These are phyloP conservation scores for Aulostomus chinensis DNA, from an alignment of 2,797 vertebrate genomes.

Conservation along the genomic window DNA sequence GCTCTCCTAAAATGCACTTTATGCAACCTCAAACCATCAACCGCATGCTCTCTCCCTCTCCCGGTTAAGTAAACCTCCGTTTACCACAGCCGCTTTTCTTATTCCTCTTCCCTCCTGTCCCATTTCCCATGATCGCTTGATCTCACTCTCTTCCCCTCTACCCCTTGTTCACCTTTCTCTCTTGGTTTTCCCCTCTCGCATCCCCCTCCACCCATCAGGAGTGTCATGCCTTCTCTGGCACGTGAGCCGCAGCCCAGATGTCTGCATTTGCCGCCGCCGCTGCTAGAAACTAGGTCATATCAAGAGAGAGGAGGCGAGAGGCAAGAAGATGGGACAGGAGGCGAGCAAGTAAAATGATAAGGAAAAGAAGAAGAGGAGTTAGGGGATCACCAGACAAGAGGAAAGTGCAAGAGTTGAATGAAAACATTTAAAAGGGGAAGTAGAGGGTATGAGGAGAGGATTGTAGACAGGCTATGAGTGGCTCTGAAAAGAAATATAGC, in stretches of 20 bases:
- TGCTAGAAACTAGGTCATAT: slow-evolving; percentile 66
- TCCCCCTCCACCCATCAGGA: slow-evolving; percentile 14
- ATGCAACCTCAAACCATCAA: slow-evolving; percentile 18
- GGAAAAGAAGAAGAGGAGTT: slow-evolving; percentile 3
- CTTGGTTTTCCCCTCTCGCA: slow-evolving; percentile 4
- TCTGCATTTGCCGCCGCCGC: slow-evolving; percentile 65
- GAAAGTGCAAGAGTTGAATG: slow-evolving; percentile 5
- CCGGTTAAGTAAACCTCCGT: slow-evolving; percentile 3
- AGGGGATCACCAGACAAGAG: background rate
- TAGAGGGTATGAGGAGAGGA: background rate
- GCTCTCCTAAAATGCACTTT: slow-evolving; percentile 24
- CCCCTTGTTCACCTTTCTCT: slow-evolving; percentile 33
- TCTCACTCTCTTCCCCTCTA: slow-evolving; percentile 23
- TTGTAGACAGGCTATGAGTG: background rate
- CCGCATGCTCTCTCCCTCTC: slow-evolving; percentile 2
- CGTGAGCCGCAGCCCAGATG: slow-evolving; percentile 69
- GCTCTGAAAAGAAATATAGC: no score
- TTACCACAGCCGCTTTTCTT: slow-evolving; percentile 10
- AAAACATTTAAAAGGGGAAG: slow-evolving; percentile 7
- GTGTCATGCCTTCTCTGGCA: slow-evolving; percentile 64
- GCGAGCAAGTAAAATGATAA: slow-evolving; percentile 7
- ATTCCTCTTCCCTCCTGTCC: slow-evolving; percentile 2
- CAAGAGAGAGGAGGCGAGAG: slow-evolving; percentile 19
- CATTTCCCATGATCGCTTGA: slow-evolving; percentile 18
- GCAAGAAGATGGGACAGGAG: slow-evolving; percentile 4